Evolutionary conservation across 2,888 invertebrate species (phyloP).

Genomic region (Amorpha juglandis): DNA sequence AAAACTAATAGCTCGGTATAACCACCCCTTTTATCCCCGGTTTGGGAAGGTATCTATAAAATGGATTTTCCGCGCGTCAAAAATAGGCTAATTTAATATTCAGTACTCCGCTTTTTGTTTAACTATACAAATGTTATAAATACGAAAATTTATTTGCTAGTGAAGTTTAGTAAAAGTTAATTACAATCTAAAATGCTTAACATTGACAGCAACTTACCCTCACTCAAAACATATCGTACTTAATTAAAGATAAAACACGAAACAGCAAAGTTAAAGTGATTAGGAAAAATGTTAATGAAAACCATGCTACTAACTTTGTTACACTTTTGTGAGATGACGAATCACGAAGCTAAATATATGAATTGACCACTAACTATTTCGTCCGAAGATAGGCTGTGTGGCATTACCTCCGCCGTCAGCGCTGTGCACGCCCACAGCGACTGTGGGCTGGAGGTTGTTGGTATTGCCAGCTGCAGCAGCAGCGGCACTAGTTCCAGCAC

Average conservation of each 20-base stretch:
- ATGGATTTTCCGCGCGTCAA: too few relatives aligned
- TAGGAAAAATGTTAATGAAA: constrained; percentile 4
- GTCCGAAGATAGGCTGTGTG: constrained; percentile 3
- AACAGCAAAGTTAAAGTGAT: background rate
- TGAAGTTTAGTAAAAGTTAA: background rate
- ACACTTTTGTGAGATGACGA: background rate
- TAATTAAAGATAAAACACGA: background rate
- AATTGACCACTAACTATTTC: constrained; percentile 1
- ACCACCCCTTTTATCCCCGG: too few relatives aligned
- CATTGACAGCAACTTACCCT: background rate
- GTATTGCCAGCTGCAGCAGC: constrained; percentile 23
- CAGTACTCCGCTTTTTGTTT: too few relatives aligned
- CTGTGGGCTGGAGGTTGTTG: constrained; percentile 10
- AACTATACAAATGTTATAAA: too few relatives aligned
- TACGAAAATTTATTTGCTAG: too few relatives aligned
- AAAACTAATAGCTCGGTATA: too few relatives aligned
- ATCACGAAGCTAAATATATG: background rate
- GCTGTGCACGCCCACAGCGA: background rate
- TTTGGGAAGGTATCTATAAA: too few relatives aligned
- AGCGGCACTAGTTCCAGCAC: constrained; percentile 27
- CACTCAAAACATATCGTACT: background rate
- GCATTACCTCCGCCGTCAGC: constrained; percentile 39
- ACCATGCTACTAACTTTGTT: background rate
- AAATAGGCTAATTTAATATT: too few relatives aligned
- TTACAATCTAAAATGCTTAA: background rate